phyloP scores from a whole-genome alignment of 2,113 vertebrate genomes.

The Gulo gulo region DNA sequence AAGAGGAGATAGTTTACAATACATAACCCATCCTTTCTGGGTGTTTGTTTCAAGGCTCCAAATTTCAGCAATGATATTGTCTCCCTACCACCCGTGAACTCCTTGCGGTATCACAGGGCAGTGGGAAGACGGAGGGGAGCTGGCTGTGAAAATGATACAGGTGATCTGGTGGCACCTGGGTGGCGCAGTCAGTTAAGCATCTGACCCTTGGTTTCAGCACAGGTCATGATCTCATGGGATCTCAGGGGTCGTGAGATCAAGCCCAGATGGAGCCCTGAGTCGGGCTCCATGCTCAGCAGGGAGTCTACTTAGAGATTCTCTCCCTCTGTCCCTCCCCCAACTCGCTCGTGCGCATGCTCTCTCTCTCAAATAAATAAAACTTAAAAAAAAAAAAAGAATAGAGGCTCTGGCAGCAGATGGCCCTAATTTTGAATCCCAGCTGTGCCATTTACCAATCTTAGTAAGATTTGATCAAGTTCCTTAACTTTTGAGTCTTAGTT shows the following conservation, averaged over 20 bases:
- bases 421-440: not conserved
- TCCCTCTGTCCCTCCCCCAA: not conserved
- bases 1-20: not conserved
- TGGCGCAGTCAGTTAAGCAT: not conserved
- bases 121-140: not conserved
- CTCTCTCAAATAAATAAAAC: not conserved
- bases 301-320: not conserved
- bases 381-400: not conserved
- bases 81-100: not conserved
- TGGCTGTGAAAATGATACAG: not conserved
- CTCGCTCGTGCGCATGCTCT: not conserved
- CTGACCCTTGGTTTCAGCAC: not conserved
- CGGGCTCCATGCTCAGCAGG: not conserved
- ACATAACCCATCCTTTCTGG: not conserved
- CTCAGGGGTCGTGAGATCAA: not conserved
- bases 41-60: not conserved
- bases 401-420: not conserved
- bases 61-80: not conserved
- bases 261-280: not conserved
- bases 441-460: not conserved
- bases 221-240: not conserved
- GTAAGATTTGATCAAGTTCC: not conserved
- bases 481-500: constrained; percentile 37
- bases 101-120: not conserved
- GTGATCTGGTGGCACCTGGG: not conserved